These are phyloP conservation scores for Aphelinus atriplicis DNA, from an alignment of 1,140 invertebrate genomes.

Conservation along the genomic window DNA sequence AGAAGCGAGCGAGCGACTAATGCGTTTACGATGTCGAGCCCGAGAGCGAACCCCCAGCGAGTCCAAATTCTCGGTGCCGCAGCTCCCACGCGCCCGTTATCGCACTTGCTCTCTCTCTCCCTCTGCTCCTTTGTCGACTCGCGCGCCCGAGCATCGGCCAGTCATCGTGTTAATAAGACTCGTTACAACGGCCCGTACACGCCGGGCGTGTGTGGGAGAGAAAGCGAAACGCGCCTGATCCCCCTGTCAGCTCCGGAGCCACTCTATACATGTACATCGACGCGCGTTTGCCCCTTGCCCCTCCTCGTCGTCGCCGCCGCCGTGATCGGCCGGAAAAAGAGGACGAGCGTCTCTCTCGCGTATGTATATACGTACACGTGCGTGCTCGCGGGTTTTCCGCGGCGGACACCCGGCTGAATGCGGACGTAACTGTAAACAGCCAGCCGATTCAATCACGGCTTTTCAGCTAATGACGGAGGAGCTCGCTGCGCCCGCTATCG, in stretches of 20 bases:
- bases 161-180: slow-evolving; percentile 37
- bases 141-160: neutral
- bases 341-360: too few relatives aligned
- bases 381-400: neutral
- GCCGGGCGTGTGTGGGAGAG: neutral
- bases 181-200: slow-evolving; percentile 16
- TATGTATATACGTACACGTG: too few relatives aligned
- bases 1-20: too few relatives aligned
- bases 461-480: slow-evolving; percentile 19
- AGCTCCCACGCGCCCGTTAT: neutral
- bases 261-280: neutral
- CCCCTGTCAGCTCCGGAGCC: neutral
- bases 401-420: too few relatives aligned
- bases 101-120: neutral
- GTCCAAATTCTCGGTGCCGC: too few relatives aligned
- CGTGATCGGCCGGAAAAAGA: too few relatives aligned
- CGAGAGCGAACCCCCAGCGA: too few relatives aligned
- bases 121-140: neutral
- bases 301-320: too few relatives aligned
- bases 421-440: too few relatives aligned
- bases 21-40: too few relatives aligned
- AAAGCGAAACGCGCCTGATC: neutral
- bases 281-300: too few relatives aligned
- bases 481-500: neutral
- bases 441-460: slow-evolving; percentile 13